Conservation (phyloP, 1,140 invertebrate species). For the Atta colombica region DNA sequence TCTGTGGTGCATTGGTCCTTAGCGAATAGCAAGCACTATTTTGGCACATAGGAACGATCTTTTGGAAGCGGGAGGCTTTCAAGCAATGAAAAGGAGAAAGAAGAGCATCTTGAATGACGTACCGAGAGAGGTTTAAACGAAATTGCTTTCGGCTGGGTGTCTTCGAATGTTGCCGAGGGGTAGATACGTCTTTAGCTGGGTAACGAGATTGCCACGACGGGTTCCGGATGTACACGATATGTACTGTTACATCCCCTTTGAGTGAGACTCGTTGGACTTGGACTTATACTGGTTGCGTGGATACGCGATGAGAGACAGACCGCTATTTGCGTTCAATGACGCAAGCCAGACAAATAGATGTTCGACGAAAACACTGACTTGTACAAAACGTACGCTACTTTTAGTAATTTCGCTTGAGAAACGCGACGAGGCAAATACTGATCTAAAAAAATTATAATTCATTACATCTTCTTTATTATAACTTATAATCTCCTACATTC, state of each 20-base stretch:
- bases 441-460: not conserved
- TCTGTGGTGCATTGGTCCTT: conserved; percentile 51
- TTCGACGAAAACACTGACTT: not conserved
- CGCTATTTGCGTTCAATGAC: not conserved
- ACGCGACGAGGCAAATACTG: not conserved
- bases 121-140: conserved; percentile 54
- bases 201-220: conserved; percentile 68
- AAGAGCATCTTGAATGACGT: conserved; percentile 4
- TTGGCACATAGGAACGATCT: conserved; percentile 15
- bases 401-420: not conserved
- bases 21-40: conserved; percentile 33
- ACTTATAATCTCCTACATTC: not conserved
- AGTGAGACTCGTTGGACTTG: conserved; percentile 12
- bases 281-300: not conserved
- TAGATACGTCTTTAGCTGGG: conserved; percentile 45
- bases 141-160: conserved; percentile 68
- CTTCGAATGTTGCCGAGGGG: conserved; percentile 57
- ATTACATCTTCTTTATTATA: not conserved
- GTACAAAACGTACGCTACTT: not conserved
- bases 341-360: conserved; percentile 20
- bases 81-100: conserved; percentile 33
- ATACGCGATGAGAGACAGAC: conserved; percentile 11
- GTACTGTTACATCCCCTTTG: conserved; percentile 61
- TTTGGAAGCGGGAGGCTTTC: not conserved
- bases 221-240: conserved; percentile 3